Evolutionary conservation across 2,888 invertebrate genomes (phyloP).

Genomic region (Leucozona laternaria): DNA sequence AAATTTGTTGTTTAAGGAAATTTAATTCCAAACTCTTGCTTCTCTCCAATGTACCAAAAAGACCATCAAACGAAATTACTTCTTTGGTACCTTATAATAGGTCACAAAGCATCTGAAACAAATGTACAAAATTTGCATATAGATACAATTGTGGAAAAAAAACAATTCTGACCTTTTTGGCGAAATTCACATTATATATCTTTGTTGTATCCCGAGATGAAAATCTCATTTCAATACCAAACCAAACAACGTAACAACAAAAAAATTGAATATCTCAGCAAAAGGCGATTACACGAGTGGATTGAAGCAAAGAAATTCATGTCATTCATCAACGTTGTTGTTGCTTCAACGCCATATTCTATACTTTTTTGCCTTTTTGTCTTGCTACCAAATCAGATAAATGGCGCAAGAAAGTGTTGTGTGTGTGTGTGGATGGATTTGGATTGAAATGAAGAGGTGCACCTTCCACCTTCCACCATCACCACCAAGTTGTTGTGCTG

Average conservation of each 20-base stretch:
- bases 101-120: background rate
- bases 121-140: background rate
- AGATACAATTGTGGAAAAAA: background rate
- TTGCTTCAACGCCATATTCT: slow-evolving; percentile 25
- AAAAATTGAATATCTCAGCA: slow-evolving; percentile 41
- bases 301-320: slow-evolving; percentile 53
- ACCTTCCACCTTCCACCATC: background rate
- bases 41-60: background rate
- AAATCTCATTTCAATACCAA: slow-evolving; percentile 60
- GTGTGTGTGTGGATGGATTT: slow-evolving; percentile 27
- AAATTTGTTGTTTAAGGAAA: background rate
- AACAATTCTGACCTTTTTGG: slow-evolving; percentile 6
- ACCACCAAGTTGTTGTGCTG: background rate
- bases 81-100: too few relatives aligned
- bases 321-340: slow-evolving; percentile 66
- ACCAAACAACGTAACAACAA: background rate
- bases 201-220: slow-evolving; percentile 42
- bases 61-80: background rate
- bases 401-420: slow-evolving; percentile 40
- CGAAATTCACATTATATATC: slow-evolving; percentile 21
- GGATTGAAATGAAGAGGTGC: slow-evolving; percentile 15
- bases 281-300: slow-evolving; percentile 68
- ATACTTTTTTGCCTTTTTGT: background rate
- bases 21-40: background rate
- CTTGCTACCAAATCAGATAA: slow-evolving; percentile 39